phyloP scores from a whole-genome alignment of 2,797 vertebrate species.

The Eleutherodactylus coqui region DNA sequence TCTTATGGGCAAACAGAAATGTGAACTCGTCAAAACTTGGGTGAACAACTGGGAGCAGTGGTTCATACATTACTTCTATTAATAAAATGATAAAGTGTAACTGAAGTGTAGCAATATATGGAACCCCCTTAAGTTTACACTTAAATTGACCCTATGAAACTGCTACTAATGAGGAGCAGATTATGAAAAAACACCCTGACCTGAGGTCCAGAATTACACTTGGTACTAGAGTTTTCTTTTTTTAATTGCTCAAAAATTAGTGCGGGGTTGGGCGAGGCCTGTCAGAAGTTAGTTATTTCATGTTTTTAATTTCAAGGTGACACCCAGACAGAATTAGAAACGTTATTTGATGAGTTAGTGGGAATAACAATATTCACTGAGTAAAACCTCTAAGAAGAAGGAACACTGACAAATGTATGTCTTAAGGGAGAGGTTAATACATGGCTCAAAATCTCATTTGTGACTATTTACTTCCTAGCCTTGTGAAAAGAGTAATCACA shows the following conservation, averaged over 20 bases:
- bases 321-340: not conserved
- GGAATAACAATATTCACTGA: not conserved
- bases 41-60: too few relatives aligned
- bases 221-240: not conserved
- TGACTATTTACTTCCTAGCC: slow-evolving; percentile 14
- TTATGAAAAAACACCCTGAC: too few relatives aligned
- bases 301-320: not conserved
- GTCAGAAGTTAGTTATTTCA: not conserved
- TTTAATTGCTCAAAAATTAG: not conserved
- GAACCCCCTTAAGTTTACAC: too few relatives aligned
- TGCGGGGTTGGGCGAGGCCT: not conserved
- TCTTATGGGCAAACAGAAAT: too few relatives aligned
- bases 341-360: not conserved
- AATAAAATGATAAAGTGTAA: too few relatives aligned
- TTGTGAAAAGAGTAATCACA: slow-evolving; percentile 7
- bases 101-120: too few relatives aligned
- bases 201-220: too few relatives aligned
- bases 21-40: too few relatives aligned
- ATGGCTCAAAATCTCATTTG: not conserved
- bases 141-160: too few relatives aligned
- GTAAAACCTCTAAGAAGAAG: not conserved
- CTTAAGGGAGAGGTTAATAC: not conserved
- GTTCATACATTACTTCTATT: too few relatives aligned
- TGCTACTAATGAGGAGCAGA: too few relatives aligned
- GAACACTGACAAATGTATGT: not conserved